Evolutionary conservation across 2,113 vertebrate species (phyloP).

Genomic region (Microtus montanus): DNA sequence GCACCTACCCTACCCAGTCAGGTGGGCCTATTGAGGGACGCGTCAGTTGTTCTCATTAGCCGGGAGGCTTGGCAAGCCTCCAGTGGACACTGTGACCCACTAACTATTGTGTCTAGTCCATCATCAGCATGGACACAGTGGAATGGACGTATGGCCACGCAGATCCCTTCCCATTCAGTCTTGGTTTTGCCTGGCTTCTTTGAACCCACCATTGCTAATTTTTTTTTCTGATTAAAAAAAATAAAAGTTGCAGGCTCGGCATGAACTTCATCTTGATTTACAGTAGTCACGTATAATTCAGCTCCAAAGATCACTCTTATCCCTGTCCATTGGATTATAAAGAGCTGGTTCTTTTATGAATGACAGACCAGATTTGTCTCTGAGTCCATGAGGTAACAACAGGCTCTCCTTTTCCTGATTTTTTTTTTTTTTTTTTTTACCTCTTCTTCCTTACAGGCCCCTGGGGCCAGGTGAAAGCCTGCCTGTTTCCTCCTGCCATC

Average conservation of each 20-base stretch:
- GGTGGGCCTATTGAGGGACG: neutral
- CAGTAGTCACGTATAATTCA: neutral
- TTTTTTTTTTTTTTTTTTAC: too few species aligned
- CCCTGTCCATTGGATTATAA: neutral
- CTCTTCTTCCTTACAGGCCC: neutral
- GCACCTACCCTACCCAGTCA: fast-evolving
- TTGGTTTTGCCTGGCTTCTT: neutral
- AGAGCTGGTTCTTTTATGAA: neutral
- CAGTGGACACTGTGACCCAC: neutral
- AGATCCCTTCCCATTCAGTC: neutral
- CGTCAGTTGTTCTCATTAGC: neutral
- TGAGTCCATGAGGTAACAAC: fast-evolving
- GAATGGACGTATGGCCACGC: fast-evolving
- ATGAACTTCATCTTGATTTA: neutral
- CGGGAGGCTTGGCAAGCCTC: neutral
- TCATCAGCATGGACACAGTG: fast-evolving
- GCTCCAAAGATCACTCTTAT: neutral
- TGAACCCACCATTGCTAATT: neutral
- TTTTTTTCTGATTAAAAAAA: neutral
- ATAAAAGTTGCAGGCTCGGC: neutral
- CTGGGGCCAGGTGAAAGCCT: neutral
- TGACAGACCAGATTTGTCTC: neutral
- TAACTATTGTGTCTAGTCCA: neutral
- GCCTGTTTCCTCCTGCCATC: neutral
- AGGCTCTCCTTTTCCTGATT: neutral